Evolutionary conservation across 2,113 vertebrate genomes (phyloP).

Genomic region (Podarcis muralis): DNA sequence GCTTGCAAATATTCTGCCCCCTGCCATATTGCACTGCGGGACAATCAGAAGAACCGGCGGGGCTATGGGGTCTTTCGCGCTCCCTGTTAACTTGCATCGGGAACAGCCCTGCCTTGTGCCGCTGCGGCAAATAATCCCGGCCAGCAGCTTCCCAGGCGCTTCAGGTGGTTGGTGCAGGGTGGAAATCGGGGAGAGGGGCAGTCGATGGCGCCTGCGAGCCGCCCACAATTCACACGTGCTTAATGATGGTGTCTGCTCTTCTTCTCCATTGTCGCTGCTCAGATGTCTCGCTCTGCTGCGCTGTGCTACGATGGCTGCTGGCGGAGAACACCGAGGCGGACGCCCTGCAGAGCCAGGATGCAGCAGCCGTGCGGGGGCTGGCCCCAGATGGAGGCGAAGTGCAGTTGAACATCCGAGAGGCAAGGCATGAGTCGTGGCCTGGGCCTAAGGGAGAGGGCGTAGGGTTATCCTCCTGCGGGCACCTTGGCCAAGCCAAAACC

Average conservation of each 20-base stretch:
- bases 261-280: conserved; percentile 18
- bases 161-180: neutral
- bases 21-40: neutral
- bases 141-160: neutral
- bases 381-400: conserved; percentile 78
- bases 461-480: neutral
- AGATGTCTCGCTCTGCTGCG: conserved; percentile 69
- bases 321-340: conserved; percentile 64
- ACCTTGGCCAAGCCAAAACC: neutral
- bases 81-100: neutral
- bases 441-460: neutral
- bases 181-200: neutral
- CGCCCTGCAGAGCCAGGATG: conserved; percentile 20
- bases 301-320: conserved; percentile 86
- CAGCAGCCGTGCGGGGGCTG: conserved; percentile 67
- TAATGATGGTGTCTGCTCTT: neutral
- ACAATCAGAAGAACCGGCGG: no score
- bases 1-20: neutral
- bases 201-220: no score
- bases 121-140: neutral
- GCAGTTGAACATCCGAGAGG: conserved; percentile 83
- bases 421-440: conserved; percentile 56
- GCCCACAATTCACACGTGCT: neutral
- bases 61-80: neutral
- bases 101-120: neutral